phyloP scores from a whole-genome alignment of 2,888 invertebrate genomes.

The Patella caerulea region DNA sequence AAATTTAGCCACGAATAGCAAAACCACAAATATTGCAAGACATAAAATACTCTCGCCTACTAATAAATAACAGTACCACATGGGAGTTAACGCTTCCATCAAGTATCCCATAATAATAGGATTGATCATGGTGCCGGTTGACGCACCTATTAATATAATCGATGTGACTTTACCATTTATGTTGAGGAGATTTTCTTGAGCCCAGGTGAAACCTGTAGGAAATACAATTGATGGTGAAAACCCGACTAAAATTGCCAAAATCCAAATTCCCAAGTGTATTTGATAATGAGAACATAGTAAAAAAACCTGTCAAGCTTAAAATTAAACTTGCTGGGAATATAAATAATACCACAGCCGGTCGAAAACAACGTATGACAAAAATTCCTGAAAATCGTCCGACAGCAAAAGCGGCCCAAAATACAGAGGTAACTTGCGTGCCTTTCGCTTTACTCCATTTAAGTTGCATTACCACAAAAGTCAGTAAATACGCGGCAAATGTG shows the following conservation, averaged over 20 bases:
- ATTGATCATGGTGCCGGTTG: constrained; percentile 68
- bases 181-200: constrained; percentile 67
- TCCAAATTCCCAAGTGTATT: constrained; percentile 46
- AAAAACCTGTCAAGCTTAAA: constrained; percentile 44
- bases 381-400: constrained; percentile 67
- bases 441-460: constrained; percentile 58
- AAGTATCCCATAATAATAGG: constrained; percentile 65
- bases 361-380: constrained; percentile 62
- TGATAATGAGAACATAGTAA: constrained; percentile 40
- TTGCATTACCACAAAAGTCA: constrained; percentile 65
- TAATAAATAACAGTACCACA: constrained; percentile 65
- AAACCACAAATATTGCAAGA: constrained; percentile 45
- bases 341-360: constrained; percentile 58
- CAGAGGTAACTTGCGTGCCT: constrained; percentile 65
- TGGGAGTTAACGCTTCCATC: constrained; percentile 60
- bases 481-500: constrained; percentile 67
- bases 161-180: constrained; percentile 69
- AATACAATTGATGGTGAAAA: constrained; percentile 70
- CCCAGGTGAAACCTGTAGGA: constrained; percentile 70
- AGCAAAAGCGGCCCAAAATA: constrained; percentile 71
- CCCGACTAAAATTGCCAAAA: constrained; percentile 64
- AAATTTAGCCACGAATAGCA: not conserved
- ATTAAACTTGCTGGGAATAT: constrained; percentile 18
- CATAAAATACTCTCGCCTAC: constrained; percentile 48
- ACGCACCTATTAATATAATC: constrained; percentile 65